Base-by-base conservation (phyloP, 2,888 invertebrate genomes). In the Leptopilina drosophilae region DNA sequence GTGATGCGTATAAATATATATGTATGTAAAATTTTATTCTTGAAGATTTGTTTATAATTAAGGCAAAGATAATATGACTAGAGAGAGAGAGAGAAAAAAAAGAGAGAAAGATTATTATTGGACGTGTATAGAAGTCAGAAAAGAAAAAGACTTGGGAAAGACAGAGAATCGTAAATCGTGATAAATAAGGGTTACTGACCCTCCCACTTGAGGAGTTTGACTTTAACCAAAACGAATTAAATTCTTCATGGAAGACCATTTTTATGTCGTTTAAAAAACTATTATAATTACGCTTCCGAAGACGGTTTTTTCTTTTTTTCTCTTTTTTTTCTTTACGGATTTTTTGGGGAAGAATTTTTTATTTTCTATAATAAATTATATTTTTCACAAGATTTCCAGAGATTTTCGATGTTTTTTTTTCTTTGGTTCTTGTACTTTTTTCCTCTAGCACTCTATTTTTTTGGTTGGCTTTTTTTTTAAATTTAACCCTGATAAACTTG, bases 161-260 rank as follows among this genome's bases (percentile, higher is more conserved):
- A 82, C 81, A 80, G 81, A 79, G 82, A 82, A 78, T 81, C 80
- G 79, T 76, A 64, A 73, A 14, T 46, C 75, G 85, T 87, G 88
- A 90, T 88, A 88, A 89, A 88, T 85, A 83, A 86, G 85, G 89
- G 88, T 89, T 89, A 88, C 83, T 87, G 89, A 89, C 89, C 88
- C 85, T 82, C 66, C 78, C 78, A 81, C 82, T 12, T 75, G 77
- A 77, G 62, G 26, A 79, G 73, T 64, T 67, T 53, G 78, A 62
- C 79, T 66, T 69, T 65, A 75, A 64, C 62, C 76, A 56, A 82
- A 82, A 82, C 81, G 80, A 78, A 80, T 82, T 80, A 78, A 80
- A 77, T 80, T 79, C 81, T 81, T 62, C 62, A 62, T 62, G 15
- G 15, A 62, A 62, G 12, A 49, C 15, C 9, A 9, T 62, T 62